Base-by-base conservation (phyloP, 2,113 vertebrate species). In the Tragelaphus strepsiceros region DNA sequence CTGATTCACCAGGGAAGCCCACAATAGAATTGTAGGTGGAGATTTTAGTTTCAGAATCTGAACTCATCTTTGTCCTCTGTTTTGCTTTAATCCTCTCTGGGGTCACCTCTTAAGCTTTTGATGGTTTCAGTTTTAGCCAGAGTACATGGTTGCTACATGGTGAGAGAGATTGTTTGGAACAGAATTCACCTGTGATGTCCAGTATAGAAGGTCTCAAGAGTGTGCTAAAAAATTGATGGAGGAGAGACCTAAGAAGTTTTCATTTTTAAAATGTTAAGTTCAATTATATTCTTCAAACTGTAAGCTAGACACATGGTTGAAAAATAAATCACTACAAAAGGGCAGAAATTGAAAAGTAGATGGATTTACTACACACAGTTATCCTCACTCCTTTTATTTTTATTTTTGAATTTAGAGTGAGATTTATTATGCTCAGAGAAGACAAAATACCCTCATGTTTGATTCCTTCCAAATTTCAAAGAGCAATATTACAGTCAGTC, bases 321-420 rank as follows among this genome's bases (percentile, higher is more conserved):
- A 95, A 96, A 95, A 91, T 82, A 10, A 78, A 88, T 62, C 43
- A 82, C 26, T 81, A 61, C 14, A 86, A 74, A 98, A 90, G 22
- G 49, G 32, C 78, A 94, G 32, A 94, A 61, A n/a, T 12, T 16
- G 21, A 95, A 96, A 97, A 78, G 24, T 84, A 84, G 24, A 7
- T 58, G 11, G 19, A 15, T 51, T 88, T 13, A 83, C 3, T 74
- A 58, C 0, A 46, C 4, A 80, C 4, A 82, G 2, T 71, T 78
- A 87, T 92, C 6, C 19, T 81, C 53, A 35, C 9, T 71, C 28
- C 30, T 96, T 74, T 91, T 74, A 74, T 39, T 71, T 74, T 74
- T 74, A 74, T 43, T 43, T 77, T 77, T 77, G 71, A 77, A 77
- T 77, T 77, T 77, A 77, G n/a, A 74, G 71, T 77, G 71, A 77